Percentiles rank a stretch among this genome's conserved stretches.
Evolutionary conservation across 2,797 vertebrate genomes (phyloP).

Genomic region (Sciurus carolinensis): DNA sequence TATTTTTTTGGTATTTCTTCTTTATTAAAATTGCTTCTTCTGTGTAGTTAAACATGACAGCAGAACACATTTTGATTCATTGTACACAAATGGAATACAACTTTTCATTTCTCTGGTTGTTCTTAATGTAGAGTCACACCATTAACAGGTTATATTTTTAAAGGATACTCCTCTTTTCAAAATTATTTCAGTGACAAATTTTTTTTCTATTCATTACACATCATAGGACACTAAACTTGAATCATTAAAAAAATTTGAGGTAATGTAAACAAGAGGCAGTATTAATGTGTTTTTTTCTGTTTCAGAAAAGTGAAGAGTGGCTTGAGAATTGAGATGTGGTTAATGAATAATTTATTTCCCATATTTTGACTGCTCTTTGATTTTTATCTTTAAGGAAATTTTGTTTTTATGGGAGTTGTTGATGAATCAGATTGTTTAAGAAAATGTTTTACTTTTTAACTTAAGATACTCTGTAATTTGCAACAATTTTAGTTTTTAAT

Average conservation of each 20-base stretch:
- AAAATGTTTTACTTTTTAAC: background rate
- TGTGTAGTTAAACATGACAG: too few relatives aligned
- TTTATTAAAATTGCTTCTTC: too few relatives aligned
- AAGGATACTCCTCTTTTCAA: background rate
- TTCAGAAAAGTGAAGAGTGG: background rate
- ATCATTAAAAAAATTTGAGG: background rate
- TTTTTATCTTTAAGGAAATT: conserved; percentile 31
- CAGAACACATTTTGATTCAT: too few relatives aligned
- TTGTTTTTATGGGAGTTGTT: conserved; percentile 16
- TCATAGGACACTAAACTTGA: background rate
- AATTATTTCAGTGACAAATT: background rate
- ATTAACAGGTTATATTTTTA: background rate
- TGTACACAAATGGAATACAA: too few relatives aligned
- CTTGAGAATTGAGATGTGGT: background rate
- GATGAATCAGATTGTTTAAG: background rate
- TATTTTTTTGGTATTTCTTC: too few relatives aligned
- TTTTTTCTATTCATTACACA: background rate
- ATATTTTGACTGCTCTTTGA: background rate
- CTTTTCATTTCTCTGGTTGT: too few relatives aligned
- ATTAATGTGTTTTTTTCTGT: conserved; percentile 27
- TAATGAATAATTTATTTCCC: background rate
- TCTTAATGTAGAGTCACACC: too few relatives aligned
- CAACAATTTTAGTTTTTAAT: background rate
- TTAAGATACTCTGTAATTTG: background rate
- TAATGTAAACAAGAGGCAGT: background rate